A percentile compares a stretch with the other conserved stretches of the same genome.
These are phyloP conservation scores for Zosterops pallidus DNA, from an alignment of 2,113 vertebrate genomes.

Conservation along the genomic window DNA sequence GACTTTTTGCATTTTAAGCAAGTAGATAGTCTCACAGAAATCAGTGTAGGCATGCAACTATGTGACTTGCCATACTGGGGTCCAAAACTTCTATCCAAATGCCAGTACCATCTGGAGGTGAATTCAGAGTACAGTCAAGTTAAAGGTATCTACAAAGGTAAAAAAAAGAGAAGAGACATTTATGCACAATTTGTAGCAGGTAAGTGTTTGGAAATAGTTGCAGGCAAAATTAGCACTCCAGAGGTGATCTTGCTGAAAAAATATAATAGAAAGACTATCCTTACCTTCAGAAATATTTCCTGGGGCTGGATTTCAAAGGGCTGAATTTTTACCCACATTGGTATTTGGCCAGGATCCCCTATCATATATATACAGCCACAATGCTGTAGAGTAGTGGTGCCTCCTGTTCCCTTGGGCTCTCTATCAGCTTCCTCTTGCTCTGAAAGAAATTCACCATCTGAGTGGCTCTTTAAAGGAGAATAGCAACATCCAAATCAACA, in stretches of 20 bases:
- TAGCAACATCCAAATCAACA: not conserved
- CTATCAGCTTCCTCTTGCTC: not conserved
- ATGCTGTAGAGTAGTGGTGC: not conserved
- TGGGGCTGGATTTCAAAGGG: not conserved
- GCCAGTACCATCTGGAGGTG: not conserved
- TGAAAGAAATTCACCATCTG: not conserved
- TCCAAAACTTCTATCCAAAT: not conserved
- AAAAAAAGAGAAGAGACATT: not conserved
- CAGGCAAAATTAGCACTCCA: not conserved
- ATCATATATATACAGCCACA: accelerated
- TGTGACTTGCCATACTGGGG: not conserved
- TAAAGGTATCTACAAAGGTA: not conserved
- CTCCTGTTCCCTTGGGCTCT: not conserved
- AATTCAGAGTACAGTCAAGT: not conserved
- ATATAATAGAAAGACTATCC: not conserved
- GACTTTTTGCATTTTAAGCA: not conserved
- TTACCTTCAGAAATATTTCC: not conserved
- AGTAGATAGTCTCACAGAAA: not conserved
- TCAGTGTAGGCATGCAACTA: not conserved
- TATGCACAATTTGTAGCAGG: not conserved
- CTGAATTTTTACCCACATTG: not conserved
- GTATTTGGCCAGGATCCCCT: not conserved
- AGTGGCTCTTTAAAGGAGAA: not conserved
- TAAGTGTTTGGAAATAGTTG: not conserved
- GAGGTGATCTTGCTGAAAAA: not conserved